Evolutionary conservation across 2,888 invertebrate genomes (phyloP).

Genomic region (Eilema depressum): DNA sequence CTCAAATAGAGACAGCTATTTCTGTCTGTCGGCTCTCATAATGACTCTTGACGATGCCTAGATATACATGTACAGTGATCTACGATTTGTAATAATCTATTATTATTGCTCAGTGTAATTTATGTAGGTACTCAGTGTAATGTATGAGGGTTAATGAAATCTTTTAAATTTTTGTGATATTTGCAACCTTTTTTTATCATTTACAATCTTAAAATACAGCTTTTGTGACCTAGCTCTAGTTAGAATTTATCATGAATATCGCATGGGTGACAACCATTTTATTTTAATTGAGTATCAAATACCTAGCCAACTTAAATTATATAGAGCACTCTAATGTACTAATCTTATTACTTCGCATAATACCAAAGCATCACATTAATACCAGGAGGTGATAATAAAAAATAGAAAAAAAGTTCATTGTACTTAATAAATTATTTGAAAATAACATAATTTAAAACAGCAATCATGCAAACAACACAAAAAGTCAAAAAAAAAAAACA

Average conservation of each 20-base stretch:
- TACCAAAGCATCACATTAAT: no score
- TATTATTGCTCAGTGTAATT: conserved; percentile 9
- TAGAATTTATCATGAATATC: not conserved
- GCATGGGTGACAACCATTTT: not conserved
- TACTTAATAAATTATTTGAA: no score
- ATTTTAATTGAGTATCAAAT: not conserved
- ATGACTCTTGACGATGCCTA: conserved; percentile 71
- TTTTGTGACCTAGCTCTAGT: not conserved
- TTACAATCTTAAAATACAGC: not conserved
- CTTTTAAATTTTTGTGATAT: not conserved
- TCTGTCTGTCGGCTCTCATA: conserved; percentile 73
- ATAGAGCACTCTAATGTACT: no score
- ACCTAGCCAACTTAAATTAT: no score
- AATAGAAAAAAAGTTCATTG: no score
- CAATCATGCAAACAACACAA: no score
- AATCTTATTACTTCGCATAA: no score
- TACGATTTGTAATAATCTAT: conserved; percentile 25
- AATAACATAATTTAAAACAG: no score
- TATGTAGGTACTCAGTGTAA: not conserved
- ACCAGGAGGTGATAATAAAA: no score
- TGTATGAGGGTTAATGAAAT: not conserved
- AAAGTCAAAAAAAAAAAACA: no score
- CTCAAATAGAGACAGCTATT: conserved; percentile 78
- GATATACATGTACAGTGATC: conserved; percentile 41
- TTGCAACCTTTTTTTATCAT: not conserved